Evolutionary conservation across 2,797 vertebrate species (phyloP), one percentile per base, ranked within the genome.

Genomic region (Sebastes oblongus): DNA sequence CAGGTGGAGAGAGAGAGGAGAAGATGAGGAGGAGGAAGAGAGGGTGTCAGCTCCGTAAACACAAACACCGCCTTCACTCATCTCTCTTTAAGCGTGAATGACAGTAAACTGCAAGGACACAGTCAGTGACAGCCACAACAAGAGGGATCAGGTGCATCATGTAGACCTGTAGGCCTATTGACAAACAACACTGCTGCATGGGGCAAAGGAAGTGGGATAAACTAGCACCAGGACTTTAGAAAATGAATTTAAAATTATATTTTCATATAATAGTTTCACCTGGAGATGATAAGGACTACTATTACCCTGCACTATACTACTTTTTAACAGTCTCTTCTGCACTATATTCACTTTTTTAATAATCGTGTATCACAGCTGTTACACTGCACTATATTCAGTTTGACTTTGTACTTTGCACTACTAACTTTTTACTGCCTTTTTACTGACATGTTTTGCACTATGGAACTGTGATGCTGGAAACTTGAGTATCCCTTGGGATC

Each of bases 11-110:
- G 75, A 74, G 84, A 18, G 27, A 60, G 25, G 70, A 64, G 62
- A 27, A 22, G 60, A 77, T 22, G 66, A 52, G 39, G 55, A 52
- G 50, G 55, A 32, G 30, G 36, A 66, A 18, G 27, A 30, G 30
- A 24, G 52, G 34, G 30, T 36, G 20, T 78, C 81, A 32, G 68
- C 66, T 66, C 83, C 8, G 75, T 70, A 81, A 88, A 88, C 77
- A 92, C 83, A 87, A 84, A 83, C 90, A 79, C 77, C 2, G 70
- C 25, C 83, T 65, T 71, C 85, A 80, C 59, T 80, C 88, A 66
- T 80, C 80, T 76, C 64, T 80, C 76, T 81, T 80, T 62, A 85
- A 86, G 81, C 64, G 77, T 77, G 84, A 86, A 66, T 83, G 77
- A 85, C 84, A 86, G 84, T 24, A 68, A 68, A 74, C 68, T 68